Percentiles rank a stretch among this genome's conserved stretches.
Conservation (phyloP, 2,888 invertebrate genomes). For the Panorpa germanica region DNA sequence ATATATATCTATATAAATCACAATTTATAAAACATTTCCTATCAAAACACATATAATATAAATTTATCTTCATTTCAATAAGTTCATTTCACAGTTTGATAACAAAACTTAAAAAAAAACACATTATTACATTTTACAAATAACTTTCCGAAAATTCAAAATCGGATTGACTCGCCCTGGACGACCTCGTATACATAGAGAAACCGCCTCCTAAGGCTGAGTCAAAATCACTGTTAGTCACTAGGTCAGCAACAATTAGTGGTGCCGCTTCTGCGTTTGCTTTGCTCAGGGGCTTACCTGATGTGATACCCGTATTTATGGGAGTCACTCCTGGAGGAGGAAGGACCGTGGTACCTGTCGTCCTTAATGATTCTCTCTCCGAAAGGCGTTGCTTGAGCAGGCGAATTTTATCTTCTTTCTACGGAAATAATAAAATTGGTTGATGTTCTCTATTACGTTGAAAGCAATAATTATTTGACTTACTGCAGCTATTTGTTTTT, state of each 20-base stretch:
- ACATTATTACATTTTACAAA: constrained; percentile 30
- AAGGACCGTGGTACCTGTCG: constrained; percentile 26
- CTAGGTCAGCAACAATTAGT: constrained; percentile 61
- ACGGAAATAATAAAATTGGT: constrained; percentile 13
- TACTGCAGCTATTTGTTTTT: constrained; percentile 87
- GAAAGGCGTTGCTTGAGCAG: constrained; percentile 60
- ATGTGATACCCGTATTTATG: constrained; percentile 15
- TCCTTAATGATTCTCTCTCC: constrained; percentile 46
- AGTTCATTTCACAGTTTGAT: not conserved
- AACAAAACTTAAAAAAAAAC: not conserved
- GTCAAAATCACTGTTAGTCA: constrained; percentile 36
- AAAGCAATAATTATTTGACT: constrained; percentile 12
- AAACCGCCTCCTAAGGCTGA: constrained; percentile 52
- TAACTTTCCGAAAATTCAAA: constrained; percentile 80
- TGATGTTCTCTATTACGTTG: not conserved
- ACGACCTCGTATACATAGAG: constrained; percentile 60
- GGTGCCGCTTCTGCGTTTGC: constrained; percentile 30
- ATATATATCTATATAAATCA: too few relatives aligned
- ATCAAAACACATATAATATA: not conserved
- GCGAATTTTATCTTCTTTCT: constrained; percentile 84
- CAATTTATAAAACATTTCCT: too few relatives aligned
- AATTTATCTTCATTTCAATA: not conserved
- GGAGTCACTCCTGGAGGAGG: constrained; percentile 11
- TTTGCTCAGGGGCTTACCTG: constrained; percentile 18
- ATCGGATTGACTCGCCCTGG: constrained; percentile 69